Evolutionary conservation across 2,113 vertebrate genomes (phyloP).

Genomic region (Epinephelus cyanopodus): DNA sequence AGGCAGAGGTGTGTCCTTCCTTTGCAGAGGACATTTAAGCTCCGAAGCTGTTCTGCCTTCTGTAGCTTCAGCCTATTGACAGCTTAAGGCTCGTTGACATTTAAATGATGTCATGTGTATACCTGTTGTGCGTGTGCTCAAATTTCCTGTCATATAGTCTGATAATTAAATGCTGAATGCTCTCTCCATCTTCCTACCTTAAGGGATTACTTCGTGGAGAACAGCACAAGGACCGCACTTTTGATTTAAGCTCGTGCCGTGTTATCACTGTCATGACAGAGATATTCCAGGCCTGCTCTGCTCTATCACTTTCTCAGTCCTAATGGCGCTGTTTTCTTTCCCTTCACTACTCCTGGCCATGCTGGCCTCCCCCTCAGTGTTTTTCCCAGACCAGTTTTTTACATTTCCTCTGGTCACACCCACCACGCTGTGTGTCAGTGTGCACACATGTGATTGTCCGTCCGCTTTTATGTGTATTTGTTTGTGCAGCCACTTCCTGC

Average conservation of each 20-base stretch:
- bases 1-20: neutral
- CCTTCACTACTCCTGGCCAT: neutral
- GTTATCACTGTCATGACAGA: constrained; percentile 8
- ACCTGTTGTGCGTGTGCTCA: neutral
- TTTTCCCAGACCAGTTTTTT: constrained; percentile 11
- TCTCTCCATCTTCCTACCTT: neutral
- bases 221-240: neutral
- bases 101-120: neutral
- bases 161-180: neutral
- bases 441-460: neutral
- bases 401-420: constrained; percentile 30
- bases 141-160: neutral
- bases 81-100: neutral
- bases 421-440: neutral
- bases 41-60: neutral
- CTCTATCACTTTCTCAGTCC: neutral
- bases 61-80: neutral
- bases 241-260: constrained; percentile 25
- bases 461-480: neutral
- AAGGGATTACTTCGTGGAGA: constrained; percentile 11
- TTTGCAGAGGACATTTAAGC: neutral
- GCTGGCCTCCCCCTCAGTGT: neutral
- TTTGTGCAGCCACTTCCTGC: constrained; percentile 40
- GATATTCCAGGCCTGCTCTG: neutral
- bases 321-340: neutral